A percentile compares a stretch with the other conserved stretches of the same genome.
Conservation (phyloP, 2,888 invertebrate genomes). For the Harpalus rufipes region DNA sequence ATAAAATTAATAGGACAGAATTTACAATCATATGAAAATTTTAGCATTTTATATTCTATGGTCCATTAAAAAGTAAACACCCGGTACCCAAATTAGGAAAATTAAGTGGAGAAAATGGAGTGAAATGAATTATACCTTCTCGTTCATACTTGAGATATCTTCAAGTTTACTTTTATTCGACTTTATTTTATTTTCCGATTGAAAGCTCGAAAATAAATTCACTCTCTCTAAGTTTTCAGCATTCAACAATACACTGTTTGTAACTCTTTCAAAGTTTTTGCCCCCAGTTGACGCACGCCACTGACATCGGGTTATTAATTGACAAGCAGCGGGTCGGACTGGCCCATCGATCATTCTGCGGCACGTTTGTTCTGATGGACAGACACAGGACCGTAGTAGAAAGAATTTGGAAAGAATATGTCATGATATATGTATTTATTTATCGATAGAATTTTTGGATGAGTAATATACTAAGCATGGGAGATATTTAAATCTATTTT, state of each 20-base stretch:
- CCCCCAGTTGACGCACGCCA: conserved; percentile 38
- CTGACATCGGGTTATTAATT: conserved; percentile 59
- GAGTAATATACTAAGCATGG: background rate
- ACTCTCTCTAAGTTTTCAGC: background rate
- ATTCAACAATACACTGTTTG: background rate
- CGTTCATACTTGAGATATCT: too few species aligned
- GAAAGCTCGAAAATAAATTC: background rate
- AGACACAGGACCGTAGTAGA: conserved; percentile 17
- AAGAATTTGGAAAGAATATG: background rate
- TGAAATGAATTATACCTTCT: too few species aligned
- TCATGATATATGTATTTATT: background rate
- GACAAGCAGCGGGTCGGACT: conserved; percentile 59
- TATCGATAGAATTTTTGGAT: background rate
- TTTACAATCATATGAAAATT: too few species aligned
- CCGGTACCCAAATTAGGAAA: too few species aligned
- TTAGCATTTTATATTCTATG: too few species aligned
- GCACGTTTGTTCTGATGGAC: conserved; percentile 52
- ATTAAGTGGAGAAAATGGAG: too few species aligned
- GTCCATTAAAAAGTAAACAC: too few species aligned
- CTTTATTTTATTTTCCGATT: too few species aligned
- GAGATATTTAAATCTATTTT: background rate
- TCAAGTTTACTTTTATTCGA: too few species aligned
- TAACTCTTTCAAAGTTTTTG: background rate
- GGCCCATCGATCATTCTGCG: conserved; percentile 60
- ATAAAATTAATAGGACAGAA: too few species aligned